A percentile compares a stretch with the other conserved stretches of the same genome.
Evolutionary conservation across 2,888 invertebrate genomes (phyloP).

Genomic region (Tuta absoluta): DNA sequence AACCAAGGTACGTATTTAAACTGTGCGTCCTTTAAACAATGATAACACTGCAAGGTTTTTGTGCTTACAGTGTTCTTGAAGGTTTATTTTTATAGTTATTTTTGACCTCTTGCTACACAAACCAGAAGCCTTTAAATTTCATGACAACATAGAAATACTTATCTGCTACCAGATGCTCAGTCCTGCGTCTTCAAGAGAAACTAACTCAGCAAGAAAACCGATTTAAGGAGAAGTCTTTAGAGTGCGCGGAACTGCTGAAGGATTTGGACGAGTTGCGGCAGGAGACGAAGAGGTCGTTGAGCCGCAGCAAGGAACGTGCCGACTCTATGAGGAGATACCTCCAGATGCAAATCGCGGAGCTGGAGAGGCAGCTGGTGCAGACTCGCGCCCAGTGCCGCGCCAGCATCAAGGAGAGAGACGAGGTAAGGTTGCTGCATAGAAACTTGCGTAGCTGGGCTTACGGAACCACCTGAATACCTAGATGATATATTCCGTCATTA

Average conservation of each 20-base stretch:
- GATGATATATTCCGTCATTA: too few species aligned
- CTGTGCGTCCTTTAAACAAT: too few species aligned
- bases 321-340: slow-evolving; percentile 62
- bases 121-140: too few species aligned
- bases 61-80: too few species aligned
- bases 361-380: slow-evolving; percentile 67
- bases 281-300: slow-evolving; percentile 53
- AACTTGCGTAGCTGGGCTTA: not conserved
- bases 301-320: slow-evolving; percentile 58
- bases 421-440: slow-evolving; percentile 45
- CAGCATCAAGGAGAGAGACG: slow-evolving; percentile 69
- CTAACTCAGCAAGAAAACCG: slow-evolving; percentile 52
- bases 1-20: too few species aligned
- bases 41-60: too few species aligned
- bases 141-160: not conserved
- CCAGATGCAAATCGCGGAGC: slow-evolving; percentile 65
- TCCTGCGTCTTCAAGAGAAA: slow-evolving; percentile 61
- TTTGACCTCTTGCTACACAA: too few species aligned
- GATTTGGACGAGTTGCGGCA: slow-evolving; percentile 58
- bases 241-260: slow-evolving; percentile 51
- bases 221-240: slow-evolving; percentile 56
- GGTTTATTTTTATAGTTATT: too few species aligned
- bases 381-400: slow-evolving; percentile 65
- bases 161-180: slow-evolving; percentile 46
- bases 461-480: too few species aligned